Evolutionary conservation across 1,140 invertebrate genomes (phyloP), one percentile per base, ranked within the genome.

Genomic region (Schlechtendalia chinensis): DNA sequence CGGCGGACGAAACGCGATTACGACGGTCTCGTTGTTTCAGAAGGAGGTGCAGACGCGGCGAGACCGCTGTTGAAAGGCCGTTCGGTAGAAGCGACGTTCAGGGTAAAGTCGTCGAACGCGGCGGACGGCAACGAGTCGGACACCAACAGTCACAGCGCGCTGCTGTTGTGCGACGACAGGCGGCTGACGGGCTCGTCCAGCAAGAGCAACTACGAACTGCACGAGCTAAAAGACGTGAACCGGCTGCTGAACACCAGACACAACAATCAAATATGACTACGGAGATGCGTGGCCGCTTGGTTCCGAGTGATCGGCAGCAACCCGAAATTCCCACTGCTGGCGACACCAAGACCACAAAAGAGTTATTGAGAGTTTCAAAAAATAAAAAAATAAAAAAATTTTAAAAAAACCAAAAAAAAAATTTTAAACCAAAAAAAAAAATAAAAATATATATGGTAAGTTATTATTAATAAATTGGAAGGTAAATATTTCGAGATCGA

Each of bases 181-280:
- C 65, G 54, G 19, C 39, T 69, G 61, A 63, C 72, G 29, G 27
- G 65, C 75, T 85, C 85, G 12, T 92, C 91, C 84, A 90, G 91
- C 16, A 92, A 92, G 86, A 93, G 92, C 84, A 93, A 92, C 83
- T 92, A 92, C 84, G 91, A 93, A 84, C 89, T 92, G 89, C 88
- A 90, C 29, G 91, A 91, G 84, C 89, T 90, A 82, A 80, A 58
- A 67, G 81, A 81, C 53, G 39, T 56, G n/a, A 81, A 82, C 19
- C 71, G 74, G 45, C 32, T 80, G 32, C 67, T 81, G 50, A 61
- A 56, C n/a, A 74, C 54, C n/a, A 74, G 77, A 81, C 67, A 80
- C n/a, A 54, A 74, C 24, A 82, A 72, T 56, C 75, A 81, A 65
- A 81, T 82, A 72, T 82, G 83, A 83, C 83, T 83, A 83, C 82